phyloP scores from a whole-genome alignment of 2,113 vertebrate genomes.

The Toxotes chatareus region DNA sequence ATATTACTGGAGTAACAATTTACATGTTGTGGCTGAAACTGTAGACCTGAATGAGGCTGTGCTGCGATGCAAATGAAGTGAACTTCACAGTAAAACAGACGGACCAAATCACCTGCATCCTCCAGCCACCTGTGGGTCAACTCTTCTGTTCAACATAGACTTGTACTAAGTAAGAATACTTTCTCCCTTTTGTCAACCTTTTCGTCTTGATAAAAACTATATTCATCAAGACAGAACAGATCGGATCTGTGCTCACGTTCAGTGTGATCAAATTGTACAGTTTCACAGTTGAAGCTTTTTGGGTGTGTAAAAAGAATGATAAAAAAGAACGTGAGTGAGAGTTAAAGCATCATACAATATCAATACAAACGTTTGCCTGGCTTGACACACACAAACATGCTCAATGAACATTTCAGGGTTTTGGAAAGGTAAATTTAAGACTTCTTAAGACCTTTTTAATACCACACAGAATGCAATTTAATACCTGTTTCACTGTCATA shows the following conservation, averaged over 20 bases:
- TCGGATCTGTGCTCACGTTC: too few relatives aligned
- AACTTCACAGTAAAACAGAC: background rate
- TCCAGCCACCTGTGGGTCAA: background rate
- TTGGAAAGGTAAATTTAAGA: too few relatives aligned
- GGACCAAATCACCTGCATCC: background rate
- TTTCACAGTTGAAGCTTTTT: background rate
- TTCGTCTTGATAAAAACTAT: background rate
- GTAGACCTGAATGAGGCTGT: background rate
- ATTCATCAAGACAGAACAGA: too few relatives aligned
- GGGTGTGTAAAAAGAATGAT: too few relatives aligned
- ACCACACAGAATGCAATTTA: too few relatives aligned
- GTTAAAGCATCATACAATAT: background rate
- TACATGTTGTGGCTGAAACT: background rate
- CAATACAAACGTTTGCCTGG: background rate
- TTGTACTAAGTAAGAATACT: too few relatives aligned
- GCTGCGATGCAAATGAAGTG: background rate
- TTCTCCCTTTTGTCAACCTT: background rate
- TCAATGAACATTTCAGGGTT: too few relatives aligned
- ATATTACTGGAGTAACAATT: background rate
- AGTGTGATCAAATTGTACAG: background rate
- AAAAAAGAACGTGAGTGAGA: background rate
- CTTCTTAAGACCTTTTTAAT: too few relatives aligned
- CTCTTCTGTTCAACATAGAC: background rate
- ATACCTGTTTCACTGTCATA: too few relatives aligned
- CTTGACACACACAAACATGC: too few relatives aligned